phyloP scores from a whole-genome alignment of 1,140 invertebrate species.

The Melanaphis sacchari region DNA sequence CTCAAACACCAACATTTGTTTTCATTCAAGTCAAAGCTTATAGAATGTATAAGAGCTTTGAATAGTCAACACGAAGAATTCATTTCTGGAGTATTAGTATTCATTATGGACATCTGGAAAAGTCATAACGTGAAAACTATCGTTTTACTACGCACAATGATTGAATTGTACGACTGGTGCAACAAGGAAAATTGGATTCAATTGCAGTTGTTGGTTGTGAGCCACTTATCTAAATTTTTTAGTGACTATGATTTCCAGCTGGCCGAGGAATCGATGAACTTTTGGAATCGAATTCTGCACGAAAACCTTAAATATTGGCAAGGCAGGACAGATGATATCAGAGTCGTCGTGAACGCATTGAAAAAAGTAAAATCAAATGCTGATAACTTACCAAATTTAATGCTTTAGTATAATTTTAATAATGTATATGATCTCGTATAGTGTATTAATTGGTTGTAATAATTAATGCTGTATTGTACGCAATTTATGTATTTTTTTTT shows the following conservation, averaged over 20 bases:
- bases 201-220: background rate
- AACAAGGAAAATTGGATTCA: background rate
- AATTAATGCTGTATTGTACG: too few species aligned
- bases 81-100: background rate
- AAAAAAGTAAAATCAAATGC: background rate
- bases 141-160: background rate
- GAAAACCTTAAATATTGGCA: background rate
- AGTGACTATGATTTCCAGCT: background rate
- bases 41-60: background rate
- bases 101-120: background rate
- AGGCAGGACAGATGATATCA: background rate
- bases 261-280: background rate
- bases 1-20: conserved; percentile 15
- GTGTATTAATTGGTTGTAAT: too few species aligned
- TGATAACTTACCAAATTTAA: too few species aligned
- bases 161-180: conserved; percentile 2
- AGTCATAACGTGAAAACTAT: background rate
- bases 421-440: too few species aligned
- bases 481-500: background rate
- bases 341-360: background rate
- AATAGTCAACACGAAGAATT: background rate
- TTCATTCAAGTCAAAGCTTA: conserved; percentile 6
- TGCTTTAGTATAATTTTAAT: too few species aligned
- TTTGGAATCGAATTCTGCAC: background rate
- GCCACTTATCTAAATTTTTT: background rate